Conservation (phyloP, 2,797 vertebrate genomes). For the Mus caroli region DNA sequence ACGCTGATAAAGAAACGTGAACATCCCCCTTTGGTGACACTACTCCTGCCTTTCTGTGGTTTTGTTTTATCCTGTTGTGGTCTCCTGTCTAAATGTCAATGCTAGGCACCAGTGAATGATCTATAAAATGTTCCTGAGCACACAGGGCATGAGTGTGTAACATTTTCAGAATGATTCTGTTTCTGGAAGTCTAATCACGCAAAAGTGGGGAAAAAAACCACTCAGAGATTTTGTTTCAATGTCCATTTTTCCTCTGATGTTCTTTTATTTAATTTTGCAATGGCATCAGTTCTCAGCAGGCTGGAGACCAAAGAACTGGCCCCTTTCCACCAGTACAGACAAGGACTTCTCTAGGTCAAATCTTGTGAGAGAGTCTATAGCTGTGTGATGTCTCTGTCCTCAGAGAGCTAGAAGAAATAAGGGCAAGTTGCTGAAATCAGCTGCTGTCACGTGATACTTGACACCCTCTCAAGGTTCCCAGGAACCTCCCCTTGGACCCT, state of each 20-base stretch:
- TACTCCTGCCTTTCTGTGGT: background rate
- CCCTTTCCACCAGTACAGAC: background rate
- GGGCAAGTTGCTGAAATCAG: background rate
- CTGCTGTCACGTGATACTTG: background rate
- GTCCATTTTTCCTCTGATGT: background rate
- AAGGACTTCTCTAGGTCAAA: constrained; percentile 4
- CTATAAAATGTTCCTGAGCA: background rate
- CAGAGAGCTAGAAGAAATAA: background rate
- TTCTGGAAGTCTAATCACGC: background rate
- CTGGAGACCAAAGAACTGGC: background rate
- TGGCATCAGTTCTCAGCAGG: background rate
- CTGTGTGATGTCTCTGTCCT: background rate
- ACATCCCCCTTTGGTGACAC: background rate
- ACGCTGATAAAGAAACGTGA: background rate
- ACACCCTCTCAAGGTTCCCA: background rate
- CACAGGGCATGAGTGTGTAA: background rate
- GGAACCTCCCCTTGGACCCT: background rate
- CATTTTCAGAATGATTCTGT: background rate
- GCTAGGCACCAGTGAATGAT: too few species aligned
- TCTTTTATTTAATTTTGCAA: constrained; percentile 28
- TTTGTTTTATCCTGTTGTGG: background rate
- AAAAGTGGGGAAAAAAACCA: background rate
- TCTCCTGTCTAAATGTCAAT: background rate
- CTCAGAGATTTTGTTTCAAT: background rate
- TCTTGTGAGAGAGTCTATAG: background rate